Evolutionary conservation across 2,797 vertebrate species (phyloP).

Genomic region (Lithobates sylvaticus): DNA sequence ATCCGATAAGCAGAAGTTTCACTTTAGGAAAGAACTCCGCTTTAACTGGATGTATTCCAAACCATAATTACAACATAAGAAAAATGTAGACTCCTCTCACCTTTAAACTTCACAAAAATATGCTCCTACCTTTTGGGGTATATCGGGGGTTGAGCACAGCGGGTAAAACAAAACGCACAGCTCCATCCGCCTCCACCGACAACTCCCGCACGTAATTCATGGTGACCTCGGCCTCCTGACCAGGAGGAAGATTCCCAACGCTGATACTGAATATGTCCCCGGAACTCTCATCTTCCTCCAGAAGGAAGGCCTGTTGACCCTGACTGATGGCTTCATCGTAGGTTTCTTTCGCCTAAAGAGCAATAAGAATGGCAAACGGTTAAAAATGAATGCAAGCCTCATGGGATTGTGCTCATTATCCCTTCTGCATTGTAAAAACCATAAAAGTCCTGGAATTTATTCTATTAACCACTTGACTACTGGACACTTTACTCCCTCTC

Average conservation of each 20-base stretch:
- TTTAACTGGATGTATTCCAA: no score
- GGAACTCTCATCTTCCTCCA: constrained; percentile 78
- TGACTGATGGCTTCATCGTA: constrained; percentile 66
- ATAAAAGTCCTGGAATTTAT: no score
- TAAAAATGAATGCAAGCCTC: no score
- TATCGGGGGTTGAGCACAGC: constrained; percentile 84
- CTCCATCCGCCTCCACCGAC: constrained; percentile 77
- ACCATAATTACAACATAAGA: no score
- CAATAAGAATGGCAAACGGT: not conserved
- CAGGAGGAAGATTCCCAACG: constrained; percentile 79
- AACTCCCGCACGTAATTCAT: constrained; percentile 83
- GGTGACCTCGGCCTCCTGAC: constrained; percentile 77
- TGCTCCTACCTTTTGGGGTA: constrained; percentile 72
- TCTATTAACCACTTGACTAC: no score
- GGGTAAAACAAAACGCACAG: constrained; percentile 82
- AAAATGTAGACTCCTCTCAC: no score
- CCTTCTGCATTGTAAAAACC: no score
- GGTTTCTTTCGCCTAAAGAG: constrained; percentile 57
- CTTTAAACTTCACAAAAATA: no score
- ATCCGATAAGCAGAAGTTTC: no score
- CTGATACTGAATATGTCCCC: constrained; percentile 77
- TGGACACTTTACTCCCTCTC: no score
- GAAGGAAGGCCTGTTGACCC: constrained; percentile 76
- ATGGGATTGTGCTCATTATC: no score
- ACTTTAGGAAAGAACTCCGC: no score